A percentile compares a stretch with the other conserved stretches of the same genome.
These are phyloP conservation scores for Carposina sasakii DNA, from an alignment of 1,140 invertebrate genomes.

Conservation along the genomic window DNA sequence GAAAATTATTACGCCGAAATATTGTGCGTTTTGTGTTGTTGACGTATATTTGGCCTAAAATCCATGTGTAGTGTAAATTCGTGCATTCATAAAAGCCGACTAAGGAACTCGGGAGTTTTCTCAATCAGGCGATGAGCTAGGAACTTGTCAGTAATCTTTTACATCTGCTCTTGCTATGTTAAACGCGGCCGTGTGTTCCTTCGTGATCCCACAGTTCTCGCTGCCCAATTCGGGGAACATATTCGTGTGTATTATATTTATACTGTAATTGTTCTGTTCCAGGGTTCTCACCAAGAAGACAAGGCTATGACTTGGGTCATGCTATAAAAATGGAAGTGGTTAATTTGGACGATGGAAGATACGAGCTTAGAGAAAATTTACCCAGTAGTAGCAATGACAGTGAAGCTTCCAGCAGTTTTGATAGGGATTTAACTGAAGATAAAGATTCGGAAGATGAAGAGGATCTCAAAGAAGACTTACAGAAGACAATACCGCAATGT, in stretches of 20 bases:
- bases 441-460: constrained; percentile 50
- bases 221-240: not conserved
- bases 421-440: constrained; percentile 54
- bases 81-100: no score
- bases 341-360: constrained; percentile 51
- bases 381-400: constrained; percentile 52
- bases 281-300: constrained; percentile 48
- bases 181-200: no score
- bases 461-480: constrained; percentile 58
- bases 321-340: constrained; percentile 66
- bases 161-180: no score
- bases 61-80: no score
- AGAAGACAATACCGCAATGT: constrained; percentile 58
- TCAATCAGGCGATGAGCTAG: constrained; percentile 4
- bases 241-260: constrained; percentile 13
- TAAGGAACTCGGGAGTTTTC: no score
- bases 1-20: constrained; percentile 46
- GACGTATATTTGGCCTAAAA: no score
- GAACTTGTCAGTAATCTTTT: no score
- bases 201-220: no score
- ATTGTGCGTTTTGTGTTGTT: constrained; percentile 43
- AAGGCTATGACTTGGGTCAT: constrained; percentile 59
- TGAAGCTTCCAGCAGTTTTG: constrained; percentile 49
- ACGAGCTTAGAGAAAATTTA: constrained; percentile 50
- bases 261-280: constrained; percentile 33